phyloP scores from a whole-genome alignment of 2,888 invertebrate species.

The Oxytorus armatus region DNA sequence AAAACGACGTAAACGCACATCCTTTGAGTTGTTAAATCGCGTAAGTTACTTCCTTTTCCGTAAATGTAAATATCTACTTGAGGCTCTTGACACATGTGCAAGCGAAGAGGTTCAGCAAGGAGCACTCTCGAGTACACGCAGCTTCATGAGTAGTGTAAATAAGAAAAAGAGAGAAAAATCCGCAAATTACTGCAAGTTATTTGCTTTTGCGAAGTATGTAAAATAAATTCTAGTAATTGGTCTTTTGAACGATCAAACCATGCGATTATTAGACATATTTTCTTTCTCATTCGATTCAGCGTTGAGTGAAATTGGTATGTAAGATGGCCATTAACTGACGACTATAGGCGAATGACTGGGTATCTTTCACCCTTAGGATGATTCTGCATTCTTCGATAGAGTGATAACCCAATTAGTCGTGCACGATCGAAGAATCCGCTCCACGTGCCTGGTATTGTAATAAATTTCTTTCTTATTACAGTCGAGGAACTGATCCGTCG shows the following conservation, averaged over 20 bases:
- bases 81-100: slow-evolving; percentile 39
- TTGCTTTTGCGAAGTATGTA: no score
- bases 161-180: not conserved
- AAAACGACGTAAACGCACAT: no score
- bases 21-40: no score
- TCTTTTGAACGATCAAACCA: not conserved
- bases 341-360: slow-evolving; percentile 15
- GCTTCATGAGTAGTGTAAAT: slow-evolving; percentile 25
- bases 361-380: slow-evolving; percentile 25
- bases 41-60: not conserved
- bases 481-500: slow-evolving; percentile 42
- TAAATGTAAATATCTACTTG: slow-evolving; percentile 22
- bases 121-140: slow-evolving; percentile 29
- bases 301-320: not conserved
- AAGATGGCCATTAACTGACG: not conserved
- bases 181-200: no score
- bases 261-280: not conserved
- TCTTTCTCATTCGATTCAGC: slow-evolving; percentile 9
- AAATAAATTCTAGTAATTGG: not conserved
- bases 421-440: slow-evolving; percentile 17
- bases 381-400: slow-evolving; percentile 42
- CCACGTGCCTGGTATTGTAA: not conserved
- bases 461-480: slow-evolving; percentile 8
- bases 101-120: slow-evolving; percentile 3
- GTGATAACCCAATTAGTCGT: slow-evolving; percentile 53